Evolutionary conservation across 2,888 invertebrate species (phyloP).

Genomic region (Microctonus brassicae): DNA sequence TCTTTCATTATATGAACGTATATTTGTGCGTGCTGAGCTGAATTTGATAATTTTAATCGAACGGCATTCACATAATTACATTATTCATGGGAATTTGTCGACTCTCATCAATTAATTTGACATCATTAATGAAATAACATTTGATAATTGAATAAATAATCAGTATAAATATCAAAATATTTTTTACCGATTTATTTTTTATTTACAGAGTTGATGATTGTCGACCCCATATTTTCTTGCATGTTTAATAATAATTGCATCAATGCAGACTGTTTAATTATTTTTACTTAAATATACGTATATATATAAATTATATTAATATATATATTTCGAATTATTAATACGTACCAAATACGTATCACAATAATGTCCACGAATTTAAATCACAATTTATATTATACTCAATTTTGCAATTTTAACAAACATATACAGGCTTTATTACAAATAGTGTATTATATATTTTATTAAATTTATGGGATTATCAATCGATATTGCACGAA

Average conservation of each 20-base stretch:
- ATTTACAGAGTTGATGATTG: slow-evolving; percentile 12
- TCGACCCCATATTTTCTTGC: slow-evolving; percentile 29
- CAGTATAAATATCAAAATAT: too few relatives aligned
- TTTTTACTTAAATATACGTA: slow-evolving; percentile 22
- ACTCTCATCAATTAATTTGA: slow-evolving; percentile 6
- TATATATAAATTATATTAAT: slow-evolving; percentile 1
- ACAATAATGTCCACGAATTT: slow-evolving; percentile 30
- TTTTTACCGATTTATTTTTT: background rate
- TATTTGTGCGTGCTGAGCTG: slow-evolving; percentile 45
- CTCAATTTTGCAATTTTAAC: slow-evolving; percentile 41
- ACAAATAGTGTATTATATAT: slow-evolving; percentile 18
- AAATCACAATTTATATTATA: slow-evolving; percentile 20
- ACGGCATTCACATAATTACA: slow-evolving; percentile 29
- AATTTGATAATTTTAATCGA: slow-evolving; percentile 30
- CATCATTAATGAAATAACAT: too few relatives aligned
- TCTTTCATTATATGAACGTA: slow-evolving; percentile 37
- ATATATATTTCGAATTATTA: background rate
- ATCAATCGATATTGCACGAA: background rate
- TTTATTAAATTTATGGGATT: slow-evolving; percentile 8
- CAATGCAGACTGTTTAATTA: slow-evolving; percentile 28
- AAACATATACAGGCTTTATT: slow-evolving; percentile 68
- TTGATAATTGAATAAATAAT: too few relatives aligned
- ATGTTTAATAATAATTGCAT: slow-evolving; percentile 46
- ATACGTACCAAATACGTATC: slow-evolving; percentile 15
- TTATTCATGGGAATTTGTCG: background rate